phyloP scores from a whole-genome alignment of 1,140 invertebrate species.

The Bicyclus anynana region DNA sequence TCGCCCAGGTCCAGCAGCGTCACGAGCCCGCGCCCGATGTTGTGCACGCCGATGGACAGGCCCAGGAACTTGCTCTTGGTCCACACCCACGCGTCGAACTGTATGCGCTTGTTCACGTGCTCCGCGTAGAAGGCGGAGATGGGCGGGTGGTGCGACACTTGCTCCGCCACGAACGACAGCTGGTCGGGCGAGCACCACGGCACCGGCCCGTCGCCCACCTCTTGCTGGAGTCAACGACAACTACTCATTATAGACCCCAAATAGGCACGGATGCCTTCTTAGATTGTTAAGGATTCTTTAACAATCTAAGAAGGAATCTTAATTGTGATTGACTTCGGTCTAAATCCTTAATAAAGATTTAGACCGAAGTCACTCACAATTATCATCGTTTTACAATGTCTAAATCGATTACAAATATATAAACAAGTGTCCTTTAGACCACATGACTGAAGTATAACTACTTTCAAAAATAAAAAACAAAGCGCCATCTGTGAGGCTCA shows the following conservation, averaged over 20 bases:
- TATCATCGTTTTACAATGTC: too few species aligned
- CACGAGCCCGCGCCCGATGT: constrained; percentile 90
- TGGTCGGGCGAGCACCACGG: constrained; percentile 89
- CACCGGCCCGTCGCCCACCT: constrained; percentile 86
- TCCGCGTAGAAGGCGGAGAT: constrained; percentile 99
- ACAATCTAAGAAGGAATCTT: too few species aligned
- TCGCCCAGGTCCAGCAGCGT: constrained; percentile 90
- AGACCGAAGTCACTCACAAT: too few species aligned
- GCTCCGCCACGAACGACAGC: constrained; percentile 96
- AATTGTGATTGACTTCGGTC: too few species aligned
- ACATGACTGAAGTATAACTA: too few species aligned
- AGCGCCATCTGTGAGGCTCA: too few species aligned
- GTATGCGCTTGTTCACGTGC: constrained; percentile 91
- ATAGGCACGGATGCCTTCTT: too few species aligned
- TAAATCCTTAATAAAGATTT: too few species aligned
- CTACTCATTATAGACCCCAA: background rate
- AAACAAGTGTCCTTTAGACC: too few species aligned
- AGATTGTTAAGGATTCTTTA: too few species aligned
- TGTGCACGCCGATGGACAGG: constrained; percentile 94
- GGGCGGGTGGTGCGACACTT: constrained; percentile 99
- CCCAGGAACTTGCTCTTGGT: constrained; percentile 99
- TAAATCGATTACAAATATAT: too few species aligned
- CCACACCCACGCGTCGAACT: constrained; percentile 96
- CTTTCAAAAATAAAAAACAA: too few species aligned
- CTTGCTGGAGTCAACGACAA: constrained; percentile 55